Percentiles rank a stretch among this genome's conserved stretches.
Evolutionary conservation across 2,797 vertebrate genomes (phyloP).

Genomic region (Coregonus ussuriensis): DNA sequence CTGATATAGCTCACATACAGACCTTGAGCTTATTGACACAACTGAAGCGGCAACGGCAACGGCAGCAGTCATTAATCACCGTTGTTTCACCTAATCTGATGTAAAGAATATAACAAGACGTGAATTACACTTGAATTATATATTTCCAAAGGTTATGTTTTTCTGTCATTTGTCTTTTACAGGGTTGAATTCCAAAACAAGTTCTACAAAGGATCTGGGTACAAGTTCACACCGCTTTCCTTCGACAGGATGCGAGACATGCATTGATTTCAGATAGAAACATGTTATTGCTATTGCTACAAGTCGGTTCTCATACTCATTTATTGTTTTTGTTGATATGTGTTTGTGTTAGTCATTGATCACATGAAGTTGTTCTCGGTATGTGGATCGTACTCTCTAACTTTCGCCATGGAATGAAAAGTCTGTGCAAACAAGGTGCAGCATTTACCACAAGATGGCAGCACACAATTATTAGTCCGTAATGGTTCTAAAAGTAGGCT

Average conservation of each 20-base stretch:
- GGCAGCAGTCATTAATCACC: too few relatives aligned
- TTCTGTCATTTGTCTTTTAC: slow-evolving; percentile 18
- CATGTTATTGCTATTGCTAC: not conserved
- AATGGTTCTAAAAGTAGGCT: too few relatives aligned
- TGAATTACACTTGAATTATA: not conserved
- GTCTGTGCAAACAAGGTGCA: not conserved
- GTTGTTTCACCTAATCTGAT: too few relatives aligned
- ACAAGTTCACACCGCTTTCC: slow-evolving; percentile 56
- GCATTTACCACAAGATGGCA: not conserved
- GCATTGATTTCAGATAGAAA: not conserved
- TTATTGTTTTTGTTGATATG: not conserved
- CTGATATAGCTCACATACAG: too few relatives aligned
- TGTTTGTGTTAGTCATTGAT: too few relatives aligned
- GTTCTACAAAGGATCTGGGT: slow-evolving; percentile 58
- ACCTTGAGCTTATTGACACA: not conserved
- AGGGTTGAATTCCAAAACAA: slow-evolving; percentile 66
- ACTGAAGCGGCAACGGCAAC: too few relatives aligned
- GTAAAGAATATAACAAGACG: not conserved
- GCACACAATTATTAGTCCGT: not conserved
- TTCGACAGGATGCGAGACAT: slow-evolving; percentile 35
- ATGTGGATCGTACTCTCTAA: not conserved
- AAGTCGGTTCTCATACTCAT: not conserved
- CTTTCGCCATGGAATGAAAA: not conserved
- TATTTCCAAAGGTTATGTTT: not conserved
- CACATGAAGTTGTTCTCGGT: not conserved